Evolutionary conservation across 2,113 vertebrate species (phyloP), one percentile per base, ranked within the genome.

Genomic region (Tapirus terrestris): DNA sequence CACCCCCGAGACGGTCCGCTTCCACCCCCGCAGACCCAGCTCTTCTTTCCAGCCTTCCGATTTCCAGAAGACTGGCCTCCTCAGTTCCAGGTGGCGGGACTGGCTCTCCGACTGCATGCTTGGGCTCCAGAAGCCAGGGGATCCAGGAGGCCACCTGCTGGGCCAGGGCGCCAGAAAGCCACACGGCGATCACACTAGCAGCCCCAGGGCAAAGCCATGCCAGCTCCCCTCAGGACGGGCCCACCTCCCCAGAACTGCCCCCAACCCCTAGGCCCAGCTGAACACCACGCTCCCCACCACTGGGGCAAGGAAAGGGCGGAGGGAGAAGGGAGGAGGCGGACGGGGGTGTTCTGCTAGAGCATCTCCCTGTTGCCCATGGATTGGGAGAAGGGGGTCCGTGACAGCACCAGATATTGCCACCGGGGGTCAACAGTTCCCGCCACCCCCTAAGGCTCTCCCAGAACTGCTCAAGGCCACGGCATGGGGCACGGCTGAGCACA

Each of bases 151-250:
- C 95, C 96, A 98, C 97, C 98, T 98, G 97, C 96, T 94, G 94
- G 94, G 97, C 98, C 97, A 98, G 98, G 98, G 95, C 83, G 91
- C 97, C 92, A 97, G 92, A 92, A 98, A 98, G 98, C 97, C 97
- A 98, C 96, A 97, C 58, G 61, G 95, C 43, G 5, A 81, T 79
- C 96, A 98, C 95, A 98, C 96, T 93, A 98, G 96, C 94, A 98
- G 96, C 94, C 92, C 97, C 45, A 97, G 79, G 95, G 82, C 96
- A 98, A 98, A 98, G 98, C 97, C 98, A 98, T 98, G 98, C 98
- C 97, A 98, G 97, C 97, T 98, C 96, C 96, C 96, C 94, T 88
- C 5, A 1, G 95, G 94, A 76, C 7, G 76, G 77, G 63, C 2
- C 51, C 29, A 60, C 51, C 18, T 43, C 33, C 95, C 70, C 39